Evolutionary conservation across 2,888 invertebrate genomes (phyloP).

Genomic region (Eumerus sabulonum): DNA sequence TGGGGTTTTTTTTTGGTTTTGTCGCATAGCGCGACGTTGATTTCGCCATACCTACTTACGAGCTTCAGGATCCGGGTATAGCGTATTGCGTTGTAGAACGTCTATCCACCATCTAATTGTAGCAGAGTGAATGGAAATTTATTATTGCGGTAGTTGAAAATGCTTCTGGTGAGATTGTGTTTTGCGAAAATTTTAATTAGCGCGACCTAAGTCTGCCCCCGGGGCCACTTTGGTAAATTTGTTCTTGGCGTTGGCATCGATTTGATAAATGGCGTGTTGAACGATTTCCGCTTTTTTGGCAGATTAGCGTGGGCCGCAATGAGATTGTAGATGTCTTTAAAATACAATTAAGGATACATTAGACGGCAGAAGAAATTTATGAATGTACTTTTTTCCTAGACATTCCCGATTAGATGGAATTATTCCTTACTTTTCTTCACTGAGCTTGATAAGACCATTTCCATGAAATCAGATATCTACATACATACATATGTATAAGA

Average conservation of each 20-base stretch:
- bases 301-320: constrained; percentile 40
- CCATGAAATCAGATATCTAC: no score
- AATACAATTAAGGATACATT: constrained; percentile 24
- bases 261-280: constrained; percentile 59
- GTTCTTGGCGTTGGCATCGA: constrained; percentile 63
- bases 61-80: constrained; percentile 8
- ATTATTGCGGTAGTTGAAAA: constrained; percentile 57
- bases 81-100: constrained; percentile 45
- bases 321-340: constrained; percentile 48
- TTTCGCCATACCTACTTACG: no score
- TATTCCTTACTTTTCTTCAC: no score
- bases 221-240: constrained; percentile 63
- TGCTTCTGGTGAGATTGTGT: constrained; percentile 56
- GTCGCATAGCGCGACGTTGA: no score
- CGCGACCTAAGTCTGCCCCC: constrained; percentile 50
- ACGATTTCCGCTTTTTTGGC: constrained; percentile 52
- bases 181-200: constrained; percentile 65
- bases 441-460: no score
- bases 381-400: background rate
- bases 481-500: no score
- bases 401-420: no score
- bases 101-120: constrained; percentile 51
- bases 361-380: constrained; percentile 13
- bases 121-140: constrained; percentile 57
- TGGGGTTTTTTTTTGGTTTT: constrained; percentile 26